Percentiles rank a stretch among this genome's conserved stretches.
Conservation (phyloP, 2,113 vertebrate species). For the Taxidea taxus region DNA sequence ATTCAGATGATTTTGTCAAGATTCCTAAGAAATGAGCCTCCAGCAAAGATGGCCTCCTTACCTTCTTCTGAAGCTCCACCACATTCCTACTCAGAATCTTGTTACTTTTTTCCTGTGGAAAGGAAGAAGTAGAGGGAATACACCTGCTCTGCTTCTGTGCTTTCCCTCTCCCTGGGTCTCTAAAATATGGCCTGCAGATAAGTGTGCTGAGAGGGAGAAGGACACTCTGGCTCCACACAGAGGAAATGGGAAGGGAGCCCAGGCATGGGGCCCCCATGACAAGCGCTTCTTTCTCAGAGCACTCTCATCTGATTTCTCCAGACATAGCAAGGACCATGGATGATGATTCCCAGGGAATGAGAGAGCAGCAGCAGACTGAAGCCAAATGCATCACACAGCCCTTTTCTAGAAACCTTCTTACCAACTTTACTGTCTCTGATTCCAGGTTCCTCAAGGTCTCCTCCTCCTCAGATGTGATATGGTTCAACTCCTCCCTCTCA, state of each 20-base stretch:
- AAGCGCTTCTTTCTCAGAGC: not conserved
- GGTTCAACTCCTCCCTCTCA: not conserved
- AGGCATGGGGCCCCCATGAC: accelerated
- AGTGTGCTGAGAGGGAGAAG: not conserved
- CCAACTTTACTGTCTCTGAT: constrained; percentile 47
- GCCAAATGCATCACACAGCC: not conserved
- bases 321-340: accelerated
- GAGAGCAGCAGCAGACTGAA: not conserved
- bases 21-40: not conserved
- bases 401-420: not conserved
- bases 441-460: not conserved
- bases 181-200: not conserved
- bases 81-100: constrained; percentile 36
- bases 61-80: constrained; percentile 40
- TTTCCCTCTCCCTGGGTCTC: not conserved
- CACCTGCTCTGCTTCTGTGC: not conserved
- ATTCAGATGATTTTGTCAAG: not conserved
- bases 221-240: not conserved
- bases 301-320: not conserved
- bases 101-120: constrained; percentile 55
- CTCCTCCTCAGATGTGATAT: not conserved
- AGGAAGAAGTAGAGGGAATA: not conserved
- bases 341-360: not conserved
- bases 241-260: not conserved
- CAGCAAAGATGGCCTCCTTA: not conserved